Conservation (phyloP, 2,888 invertebrate genomes). For the Nephrotoma guestfalica region DNA sequence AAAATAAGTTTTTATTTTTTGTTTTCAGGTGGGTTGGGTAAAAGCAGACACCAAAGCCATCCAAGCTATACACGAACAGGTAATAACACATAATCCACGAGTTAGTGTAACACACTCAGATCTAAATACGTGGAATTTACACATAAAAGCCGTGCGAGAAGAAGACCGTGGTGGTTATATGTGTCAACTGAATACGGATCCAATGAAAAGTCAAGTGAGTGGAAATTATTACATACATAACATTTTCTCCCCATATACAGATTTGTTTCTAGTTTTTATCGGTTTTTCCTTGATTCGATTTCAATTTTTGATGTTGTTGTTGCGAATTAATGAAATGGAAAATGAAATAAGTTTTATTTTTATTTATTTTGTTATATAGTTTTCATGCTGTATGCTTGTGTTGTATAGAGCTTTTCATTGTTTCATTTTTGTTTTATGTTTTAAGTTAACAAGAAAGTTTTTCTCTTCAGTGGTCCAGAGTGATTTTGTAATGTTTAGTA, state of each 20-base stretch:
- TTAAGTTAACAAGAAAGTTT: background rate
- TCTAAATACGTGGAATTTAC: conserved; percentile 78
- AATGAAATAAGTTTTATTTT: background rate
- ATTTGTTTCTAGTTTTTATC: background rate
- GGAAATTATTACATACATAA: background rate
- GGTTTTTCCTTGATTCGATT: background rate
- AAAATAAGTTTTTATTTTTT: too few species aligned
- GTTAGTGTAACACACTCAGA: conserved; percentile 75
- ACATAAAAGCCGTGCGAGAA: conserved; percentile 71
- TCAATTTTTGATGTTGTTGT: background rate
- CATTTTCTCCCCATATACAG: background rate
- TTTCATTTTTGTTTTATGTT: background rate
- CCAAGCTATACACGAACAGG: conserved; percentile 83
- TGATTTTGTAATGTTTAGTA: background rate
- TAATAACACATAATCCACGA: conserved; percentile 81
- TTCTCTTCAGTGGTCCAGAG: background rate
- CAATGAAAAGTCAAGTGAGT: conserved; percentile 83
- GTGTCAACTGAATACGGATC: conserved; percentile 91
- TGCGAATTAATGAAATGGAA: background rate
- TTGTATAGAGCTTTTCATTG: background rate
- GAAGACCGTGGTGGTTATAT: conserved; percentile 84
- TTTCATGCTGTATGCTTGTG: background rate
- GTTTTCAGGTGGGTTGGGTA: conserved; percentile 75
- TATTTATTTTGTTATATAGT: background rate
- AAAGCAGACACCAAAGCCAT: conserved; percentile 87